Base-by-base conservation (phyloP, 2,888 invertebrate genomes). In the Dugesia japonica region DNA sequence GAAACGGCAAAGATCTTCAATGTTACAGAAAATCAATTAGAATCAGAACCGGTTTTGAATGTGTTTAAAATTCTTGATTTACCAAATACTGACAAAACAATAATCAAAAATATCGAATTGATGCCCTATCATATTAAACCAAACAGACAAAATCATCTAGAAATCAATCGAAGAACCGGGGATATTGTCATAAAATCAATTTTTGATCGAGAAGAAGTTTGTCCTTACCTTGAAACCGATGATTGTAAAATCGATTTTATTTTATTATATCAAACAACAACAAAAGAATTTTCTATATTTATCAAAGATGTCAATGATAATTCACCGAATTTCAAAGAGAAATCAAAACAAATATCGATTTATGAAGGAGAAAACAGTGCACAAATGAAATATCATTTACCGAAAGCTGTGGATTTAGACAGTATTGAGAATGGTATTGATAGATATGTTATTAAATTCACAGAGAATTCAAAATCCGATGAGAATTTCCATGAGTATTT, bases 1-100 rank as follows among this genome's bases (percentile, higher is more conserved):
- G 56, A 56, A 13, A 13, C 56, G 56, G n/a, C 17, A 1, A 56
- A 56, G 17, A 13, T 4, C 7, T 56, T 56, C 23, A 56, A 56
- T 56, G 56, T 56, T 4, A 56, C 56, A n/a, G 56, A 56, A 56
- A n/a, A 56, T 56, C 56, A 56, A n/a, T 56, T 56, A n/a, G 56
- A 56, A 20, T 56, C 56, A 1, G 20, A 56, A n/a, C 56, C 56
- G n/a, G 4, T n/a, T 9, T 20, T 56, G 23, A 56, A 56, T 56
- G 23, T 56, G 23, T 56, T 56, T n/a, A 56, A 56, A 23, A 56
- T 56, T n/a, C 56, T 56, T 7, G 56, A 56, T 56, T 56, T 56
- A n/a, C 56, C 56, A 4, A 56, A 56, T n/a, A 23, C n/a, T n/a
- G 23, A 56, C 56, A n/a, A 23, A 23, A 9, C 56, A n/a, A 56